Evolutionary conservation across 2,113 vertebrate genomes (phyloP).

Genomic region (Polypterus senegalus): DNA sequence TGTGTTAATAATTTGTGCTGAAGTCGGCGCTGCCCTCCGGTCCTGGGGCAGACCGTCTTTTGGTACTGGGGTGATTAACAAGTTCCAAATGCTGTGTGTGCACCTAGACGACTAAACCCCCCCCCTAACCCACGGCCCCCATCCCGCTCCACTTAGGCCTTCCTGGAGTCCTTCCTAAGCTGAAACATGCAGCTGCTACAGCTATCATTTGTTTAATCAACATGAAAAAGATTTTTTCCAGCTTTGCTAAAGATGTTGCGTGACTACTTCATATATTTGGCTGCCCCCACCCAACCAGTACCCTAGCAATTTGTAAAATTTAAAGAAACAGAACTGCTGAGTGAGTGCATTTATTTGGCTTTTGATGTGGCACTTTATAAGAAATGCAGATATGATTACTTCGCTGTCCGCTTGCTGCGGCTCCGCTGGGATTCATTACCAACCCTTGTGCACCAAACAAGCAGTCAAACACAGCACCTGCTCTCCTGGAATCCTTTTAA

Average conservation of each 20-base stretch:
- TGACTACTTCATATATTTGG: constrained; percentile 21
- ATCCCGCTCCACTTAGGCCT: constrained; percentile 6
- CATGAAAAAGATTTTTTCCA: constrained; percentile 19
- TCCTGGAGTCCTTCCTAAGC: constrained; percentile 11
- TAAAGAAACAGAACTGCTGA: too few relatives aligned
- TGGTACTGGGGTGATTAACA: constrained; percentile 3
- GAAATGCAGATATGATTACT: too few relatives aligned
- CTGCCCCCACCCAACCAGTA: constrained; percentile 4
- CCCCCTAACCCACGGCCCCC: constrained; percentile 13
- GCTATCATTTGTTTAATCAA: constrained; percentile 29
- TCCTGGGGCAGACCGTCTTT: constrained; percentile 3
- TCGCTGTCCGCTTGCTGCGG: too few relatives aligned
- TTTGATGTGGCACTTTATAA: too few relatives aligned
- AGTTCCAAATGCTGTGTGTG: constrained; percentile 1
- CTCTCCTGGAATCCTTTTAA: too few relatives aligned
- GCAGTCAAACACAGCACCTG: too few relatives aligned
- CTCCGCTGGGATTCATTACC: too few relatives aligned
- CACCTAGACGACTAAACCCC: constrained; percentile 2
- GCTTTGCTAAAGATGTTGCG: constrained; percentile 25
- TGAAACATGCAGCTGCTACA: constrained; percentile 26
- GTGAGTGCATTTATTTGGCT: too few relatives aligned
- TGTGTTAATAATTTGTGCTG: neutral
- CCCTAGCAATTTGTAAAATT: constrained; percentile 11
- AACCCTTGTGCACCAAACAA: too few relatives aligned
- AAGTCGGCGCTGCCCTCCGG: neutral